phyloP scores from a whole-genome alignment of 2,888 invertebrate genomes.

The Pristionchus fissidentatus region DNA sequence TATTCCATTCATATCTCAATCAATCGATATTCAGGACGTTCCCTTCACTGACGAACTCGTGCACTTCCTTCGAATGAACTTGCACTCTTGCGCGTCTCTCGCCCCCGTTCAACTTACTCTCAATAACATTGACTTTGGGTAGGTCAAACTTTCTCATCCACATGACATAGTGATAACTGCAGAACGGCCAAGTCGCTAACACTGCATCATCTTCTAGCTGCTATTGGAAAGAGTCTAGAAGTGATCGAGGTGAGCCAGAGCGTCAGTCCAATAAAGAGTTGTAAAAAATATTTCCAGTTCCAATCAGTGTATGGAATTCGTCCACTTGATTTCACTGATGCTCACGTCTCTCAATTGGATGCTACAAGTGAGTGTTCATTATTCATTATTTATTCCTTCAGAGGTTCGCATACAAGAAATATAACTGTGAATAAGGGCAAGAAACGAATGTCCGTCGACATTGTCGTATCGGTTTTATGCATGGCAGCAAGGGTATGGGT shows the following conservation, averaged over 20 bases:
- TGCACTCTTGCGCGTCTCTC: constrained; percentile 26
- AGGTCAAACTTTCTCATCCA: background rate
- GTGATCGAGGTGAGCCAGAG: constrained; percentile 23
- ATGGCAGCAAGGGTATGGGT: no score
- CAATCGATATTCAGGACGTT: constrained; percentile 21
- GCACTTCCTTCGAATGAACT: constrained; percentile 33
- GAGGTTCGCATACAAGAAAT: no score
- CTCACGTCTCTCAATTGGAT: constrained; percentile 47
- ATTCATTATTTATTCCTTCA: background rate
- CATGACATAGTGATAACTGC: background rate
- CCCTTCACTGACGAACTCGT: constrained; percentile 40
- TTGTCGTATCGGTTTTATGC: no score
- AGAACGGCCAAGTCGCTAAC: constrained; percentile 33
- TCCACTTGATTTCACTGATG: constrained; percentile 36
- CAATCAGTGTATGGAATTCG: constrained; percentile 33
- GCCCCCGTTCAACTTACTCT: constrained; percentile 45
- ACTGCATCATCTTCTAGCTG: constrained; percentile 38
- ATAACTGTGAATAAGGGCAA: no score
- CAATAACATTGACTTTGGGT: constrained; percentile 44
- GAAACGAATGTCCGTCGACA: background rate
- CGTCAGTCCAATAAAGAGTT: background rate
- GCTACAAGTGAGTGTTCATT: background rate
- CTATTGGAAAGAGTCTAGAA: constrained; percentile 16
- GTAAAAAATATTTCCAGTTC: background rate
- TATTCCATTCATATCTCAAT: background rate